Base-by-base conservation (phyloP, 2,888 invertebrate species). In the Choreutis nemorana region DNA sequence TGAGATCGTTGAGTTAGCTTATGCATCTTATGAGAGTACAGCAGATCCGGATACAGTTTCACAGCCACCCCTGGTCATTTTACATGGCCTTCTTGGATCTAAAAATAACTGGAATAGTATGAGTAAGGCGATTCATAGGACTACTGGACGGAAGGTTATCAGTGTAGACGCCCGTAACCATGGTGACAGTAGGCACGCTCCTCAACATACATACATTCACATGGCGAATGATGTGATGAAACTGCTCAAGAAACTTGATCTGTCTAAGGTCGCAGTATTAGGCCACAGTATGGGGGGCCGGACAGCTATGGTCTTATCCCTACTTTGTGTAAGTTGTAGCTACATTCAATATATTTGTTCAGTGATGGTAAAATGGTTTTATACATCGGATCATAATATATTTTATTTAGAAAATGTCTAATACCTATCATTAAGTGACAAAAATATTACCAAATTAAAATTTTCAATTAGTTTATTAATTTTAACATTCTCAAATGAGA, bases 231-330 rank as follows among this genome's bases (percentile, higher is more conserved):
- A 78, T 37, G 60, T 78, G 6, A 73, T 78, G 64, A 68, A 81
- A 23, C 75, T 93, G 22, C 64, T 91, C 35, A 78, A 84, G 41
- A 83, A 86, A 39, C 59, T 87, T 24, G 72, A 82, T 10, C 72
- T 92, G 24, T 55, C 81, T 0, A 86, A 86, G 56, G 84, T 86
- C 1, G 77, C 86, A 3, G 51, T 94, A 10, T 62, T 97, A 47
- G 97, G 97, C 0, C 97, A 97, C 62, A 95, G 95, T 43, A 94
- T 97, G 94, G 97, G 97, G 11, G 97, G 97, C n/a, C 85, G 94
- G 36, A 84, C 91, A 4, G 88, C 89, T 48, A 96, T 97, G 95
- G 83, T 85, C 30, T 77, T 91, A 30, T 90, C 95, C 22, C 73
- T 96, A 28, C 81, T 83, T 29, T 78, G 77, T 72, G 77, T 78